Evolutionary conservation across 2,888 invertebrate species (phyloP).

Genomic region (Fragum whitleyi): DNA sequence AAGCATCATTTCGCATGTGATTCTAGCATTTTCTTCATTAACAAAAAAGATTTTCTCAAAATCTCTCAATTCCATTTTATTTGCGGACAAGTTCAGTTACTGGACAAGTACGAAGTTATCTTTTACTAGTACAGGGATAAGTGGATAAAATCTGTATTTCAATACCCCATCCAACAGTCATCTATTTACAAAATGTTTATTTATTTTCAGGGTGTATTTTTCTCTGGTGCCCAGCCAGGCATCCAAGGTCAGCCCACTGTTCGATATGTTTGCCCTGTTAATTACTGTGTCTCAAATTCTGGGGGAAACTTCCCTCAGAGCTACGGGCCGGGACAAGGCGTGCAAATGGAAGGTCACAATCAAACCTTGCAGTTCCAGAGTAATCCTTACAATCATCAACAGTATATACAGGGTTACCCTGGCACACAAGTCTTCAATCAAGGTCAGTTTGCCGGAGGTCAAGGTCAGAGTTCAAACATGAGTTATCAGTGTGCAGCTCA

Average conservation of each 20-base stretch:
- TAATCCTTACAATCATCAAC: slow-evolving; percentile 51
- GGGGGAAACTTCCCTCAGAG: slow-evolving; percentile 34
- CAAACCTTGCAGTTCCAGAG: slow-evolving; percentile 35
- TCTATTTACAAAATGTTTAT: too few species aligned
- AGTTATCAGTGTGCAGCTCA: slow-evolving; percentile 49
- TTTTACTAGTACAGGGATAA: too few species aligned
- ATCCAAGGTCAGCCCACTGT: slow-evolving; percentile 67
- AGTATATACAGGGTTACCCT: slow-evolving; percentile 56
- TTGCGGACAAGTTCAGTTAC: too few species aligned
- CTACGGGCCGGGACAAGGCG: slow-evolving; percentile 35
- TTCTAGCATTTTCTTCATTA: too few species aligned
- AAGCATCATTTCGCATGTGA: too few species aligned
- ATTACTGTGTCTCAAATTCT: slow-evolving; percentile 51
- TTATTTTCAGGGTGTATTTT: slow-evolving; percentile 69
- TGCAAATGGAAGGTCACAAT: slow-evolving; percentile 25
- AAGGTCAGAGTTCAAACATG: slow-evolving; percentile 33
- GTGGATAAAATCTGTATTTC: background rate
- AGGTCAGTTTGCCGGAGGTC: slow-evolving; percentile 47
- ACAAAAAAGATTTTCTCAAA: too few species aligned
- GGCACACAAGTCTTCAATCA: slow-evolving; percentile 57
- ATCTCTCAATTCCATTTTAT: too few species aligned
- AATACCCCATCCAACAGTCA: too few species aligned
- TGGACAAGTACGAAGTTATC: too few species aligned
- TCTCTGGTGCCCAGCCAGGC: slow-evolving; percentile 61
- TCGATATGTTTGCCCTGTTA: slow-evolving; percentile 65